These are phyloP conservation scores for Sylvilagus bachmani DNA, from an alignment of 2,113 vertebrate genomes.

Conservation along the genomic window DNA sequence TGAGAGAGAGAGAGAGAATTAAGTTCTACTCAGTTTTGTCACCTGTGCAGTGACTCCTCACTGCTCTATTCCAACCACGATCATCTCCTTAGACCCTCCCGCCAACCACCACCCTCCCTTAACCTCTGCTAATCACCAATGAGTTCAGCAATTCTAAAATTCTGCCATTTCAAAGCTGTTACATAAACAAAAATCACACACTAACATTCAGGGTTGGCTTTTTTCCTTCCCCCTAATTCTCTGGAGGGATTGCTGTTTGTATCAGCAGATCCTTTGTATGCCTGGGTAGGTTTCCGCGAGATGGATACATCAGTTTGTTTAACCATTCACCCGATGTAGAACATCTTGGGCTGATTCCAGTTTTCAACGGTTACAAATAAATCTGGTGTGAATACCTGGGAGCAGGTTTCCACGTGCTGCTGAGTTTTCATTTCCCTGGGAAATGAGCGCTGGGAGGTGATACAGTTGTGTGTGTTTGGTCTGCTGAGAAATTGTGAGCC, in stretches of 20 bases:
- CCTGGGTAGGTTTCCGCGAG: background rate
- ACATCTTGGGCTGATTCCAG: background rate
- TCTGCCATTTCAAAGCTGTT: background rate
- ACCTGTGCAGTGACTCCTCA: too few relatives aligned
- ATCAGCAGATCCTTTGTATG: background rate
- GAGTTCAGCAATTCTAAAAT: background rate
- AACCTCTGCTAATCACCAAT: too few relatives aligned
- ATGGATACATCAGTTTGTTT: rapidly evolving
- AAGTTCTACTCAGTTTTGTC: background rate
- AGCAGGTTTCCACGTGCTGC: background rate
- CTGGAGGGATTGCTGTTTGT: too few relatives aligned
- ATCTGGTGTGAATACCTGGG: background rate
- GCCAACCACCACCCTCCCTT: background rate
- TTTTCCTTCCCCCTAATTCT: background rate
- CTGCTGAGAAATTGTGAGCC: background rate
- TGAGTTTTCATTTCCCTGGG: background rate
- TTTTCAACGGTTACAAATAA: background rate
- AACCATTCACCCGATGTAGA: background rate
- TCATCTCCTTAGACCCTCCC: background rate
- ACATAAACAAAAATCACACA: background rate
- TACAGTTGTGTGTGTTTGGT: background rate
- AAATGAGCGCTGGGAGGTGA: background rate
- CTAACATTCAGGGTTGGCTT: background rate
- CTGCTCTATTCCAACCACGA: background rate
- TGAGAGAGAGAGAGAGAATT: background rate